Percentiles rank a stretch among this genome's conserved stretches.
phyloP scores from a whole-genome alignment of 2,113 vertebrate species.

The Cebidichthys violaceus region DNA sequence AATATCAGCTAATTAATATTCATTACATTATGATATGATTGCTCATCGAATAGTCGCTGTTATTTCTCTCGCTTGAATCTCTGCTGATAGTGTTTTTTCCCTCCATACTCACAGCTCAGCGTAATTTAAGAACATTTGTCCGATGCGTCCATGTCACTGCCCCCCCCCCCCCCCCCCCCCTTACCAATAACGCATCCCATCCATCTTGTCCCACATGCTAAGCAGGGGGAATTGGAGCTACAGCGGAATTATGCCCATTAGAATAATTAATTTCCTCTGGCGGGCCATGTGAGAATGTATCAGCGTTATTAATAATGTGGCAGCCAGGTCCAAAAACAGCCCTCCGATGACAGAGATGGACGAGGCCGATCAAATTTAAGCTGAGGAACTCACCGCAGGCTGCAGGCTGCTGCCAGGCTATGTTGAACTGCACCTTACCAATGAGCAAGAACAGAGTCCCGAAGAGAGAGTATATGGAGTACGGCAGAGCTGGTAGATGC shows the following conservation, averaged over 20 bases:
- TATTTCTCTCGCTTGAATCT: slow-evolving; percentile 16
- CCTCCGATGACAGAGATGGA: slow-evolving; percentile 75
- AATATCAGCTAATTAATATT: slow-evolving; percentile 39
- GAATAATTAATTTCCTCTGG: slow-evolving; percentile 74
- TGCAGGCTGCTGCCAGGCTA: slow-evolving; percentile 23
- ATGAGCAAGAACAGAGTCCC: background rate
- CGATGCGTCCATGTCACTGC: slow-evolving; percentile 52
- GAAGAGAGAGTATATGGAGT: background rate
- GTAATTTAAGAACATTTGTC: slow-evolving; percentile 49
- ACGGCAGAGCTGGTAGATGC: slow-evolving; percentile 12
- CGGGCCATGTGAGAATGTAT: slow-evolving; percentile 72
- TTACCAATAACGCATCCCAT: slow-evolving; percentile 64
- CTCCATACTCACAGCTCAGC: slow-evolving; percentile 26
- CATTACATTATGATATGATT: slow-evolving; percentile 31
- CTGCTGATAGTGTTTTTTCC: background rate
- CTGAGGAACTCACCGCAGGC: slow-evolving; percentile 49
- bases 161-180: slow-evolving; percentile 50
- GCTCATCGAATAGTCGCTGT: slow-evolving; percentile 25
- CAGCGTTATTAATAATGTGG: slow-evolving; percentile 76
- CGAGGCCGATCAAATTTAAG: slow-evolving; percentile 59
- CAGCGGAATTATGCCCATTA: slow-evolving; percentile 75
- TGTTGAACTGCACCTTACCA: slow-evolving; percentile 32
- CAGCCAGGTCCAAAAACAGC: slow-evolving; percentile 75
- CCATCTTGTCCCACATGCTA: slow-evolving; percentile 58
- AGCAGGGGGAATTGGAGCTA: slow-evolving; percentile 56